These are phyloP conservation scores for Mythimna loreyi DNA, from an alignment of 2,888 invertebrate species.

Conservation along the genomic window DNA sequence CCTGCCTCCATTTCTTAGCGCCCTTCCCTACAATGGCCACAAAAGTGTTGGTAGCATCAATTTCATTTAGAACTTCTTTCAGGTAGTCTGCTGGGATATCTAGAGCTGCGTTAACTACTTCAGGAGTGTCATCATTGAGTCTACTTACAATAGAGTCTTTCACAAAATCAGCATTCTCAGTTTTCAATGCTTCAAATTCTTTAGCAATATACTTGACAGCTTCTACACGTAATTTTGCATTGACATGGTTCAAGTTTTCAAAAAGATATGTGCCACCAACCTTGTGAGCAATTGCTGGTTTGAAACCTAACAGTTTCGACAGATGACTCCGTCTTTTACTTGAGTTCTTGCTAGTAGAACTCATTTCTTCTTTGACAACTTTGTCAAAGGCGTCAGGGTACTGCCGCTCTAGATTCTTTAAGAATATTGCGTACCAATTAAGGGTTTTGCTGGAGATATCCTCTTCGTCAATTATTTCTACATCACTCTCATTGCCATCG, in stretches of 20 bases:
- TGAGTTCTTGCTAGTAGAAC: slow-evolving; percentile 76
- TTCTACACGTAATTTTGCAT: slow-evolving; percentile 91
- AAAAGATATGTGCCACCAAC: slow-evolving; percentile 90
- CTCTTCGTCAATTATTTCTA: slow-evolving; percentile 85
- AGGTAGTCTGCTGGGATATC: slow-evolving; percentile 81
- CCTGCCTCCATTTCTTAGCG: slow-evolving; percentile 80
- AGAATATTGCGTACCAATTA: slow-evolving; percentile 89
- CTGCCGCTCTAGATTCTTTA: slow-evolving; percentile 92
- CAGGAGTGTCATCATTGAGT: slow-evolving; percentile 92
- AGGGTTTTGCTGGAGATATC: slow-evolving; percentile 79
- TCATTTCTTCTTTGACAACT: slow-evolving; percentile 91
- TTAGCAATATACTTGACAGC: slow-evolving; percentile 92
- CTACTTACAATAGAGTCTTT: slow-evolving; percentile 92
- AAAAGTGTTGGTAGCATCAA: slow-evolving; percentile 85
- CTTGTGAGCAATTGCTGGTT: slow-evolving; percentile 89
- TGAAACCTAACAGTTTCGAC: slow-evolving; percentile 87
- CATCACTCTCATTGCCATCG: slow-evolving; percentile 82
- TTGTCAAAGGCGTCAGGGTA: slow-evolving; percentile 94
- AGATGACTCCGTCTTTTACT: slow-evolving; percentile 78
- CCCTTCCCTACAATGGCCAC: slow-evolving; percentile 87
- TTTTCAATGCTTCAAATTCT: slow-evolving; percentile 86
- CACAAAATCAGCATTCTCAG: slow-evolving; percentile 91
- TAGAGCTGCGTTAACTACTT: slow-evolving; percentile 91
- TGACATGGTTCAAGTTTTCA: slow-evolving; percentile 94
- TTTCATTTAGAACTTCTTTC: slow-evolving; percentile 83